Evolutionary conservation across 2,888 invertebrate species (phyloP), one percentile per base, ranked within the genome.

Genomic region (Rhorus exstirpatorius): DNA sequence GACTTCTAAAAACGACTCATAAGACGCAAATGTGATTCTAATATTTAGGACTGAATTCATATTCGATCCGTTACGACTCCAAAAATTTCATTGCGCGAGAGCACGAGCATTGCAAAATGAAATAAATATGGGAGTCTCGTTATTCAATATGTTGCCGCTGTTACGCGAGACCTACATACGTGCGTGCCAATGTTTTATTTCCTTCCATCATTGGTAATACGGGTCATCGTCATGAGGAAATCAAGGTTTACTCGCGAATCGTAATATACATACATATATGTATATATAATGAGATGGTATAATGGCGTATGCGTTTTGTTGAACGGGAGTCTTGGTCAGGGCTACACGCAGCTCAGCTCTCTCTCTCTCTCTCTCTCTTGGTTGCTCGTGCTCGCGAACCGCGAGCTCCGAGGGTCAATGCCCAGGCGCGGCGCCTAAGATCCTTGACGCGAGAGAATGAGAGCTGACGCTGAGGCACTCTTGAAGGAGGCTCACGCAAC

Each of bases 391-490:
- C 44, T 51, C 58, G 79, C 44, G 82, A 79, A 72, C 51, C 44
- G 60, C 71, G 71, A 79, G 75, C 74, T 44, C 71, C 74, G 71
- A 77, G 88, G 92, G 92, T 93, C 92, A 93, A 92, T 88, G 92
- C 83, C 92, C 92, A 92, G 88, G 89, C 89, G 91, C 89, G 91
- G 91, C 92, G 92, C 92, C 92, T 90, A 88, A 90, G 90, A 91
- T 90, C 90, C 90, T n/a, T 85, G 79, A 84, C 65, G 74, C 49
- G 76, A 49, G 68, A 71, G 70, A 63, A 72, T 58, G 71, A 83
- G 77, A 75, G 60, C 80, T 79, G 31, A 53, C n/a, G 61, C 31
- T n/a, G 65, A 14, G 8, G 17, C 60, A 49, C 38, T 58, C 65
- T 61, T 12, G 65, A 38, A 21, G 21, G 21, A 41, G 26, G 41